phyloP scores from a whole-genome alignment of 2,888 invertebrate species.

The Philonicus albiceps region DNA sequence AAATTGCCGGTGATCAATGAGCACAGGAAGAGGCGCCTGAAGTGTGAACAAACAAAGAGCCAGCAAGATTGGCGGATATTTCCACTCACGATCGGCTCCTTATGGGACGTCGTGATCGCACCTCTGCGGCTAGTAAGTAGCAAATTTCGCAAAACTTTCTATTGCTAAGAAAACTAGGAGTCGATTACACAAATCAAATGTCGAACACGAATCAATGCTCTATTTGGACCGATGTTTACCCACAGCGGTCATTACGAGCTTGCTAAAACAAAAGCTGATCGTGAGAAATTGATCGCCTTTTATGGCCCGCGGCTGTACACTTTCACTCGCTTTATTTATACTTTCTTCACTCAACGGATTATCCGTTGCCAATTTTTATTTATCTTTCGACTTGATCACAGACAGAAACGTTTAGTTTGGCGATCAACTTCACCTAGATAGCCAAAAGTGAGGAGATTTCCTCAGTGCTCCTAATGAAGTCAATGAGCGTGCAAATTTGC shows the following conservation, averaged over 20 bases:
- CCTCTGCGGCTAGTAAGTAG: neutral
- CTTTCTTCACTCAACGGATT: neutral
- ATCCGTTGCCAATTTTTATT: neutral
- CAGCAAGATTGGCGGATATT: neutral
- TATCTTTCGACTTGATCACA: neutral
- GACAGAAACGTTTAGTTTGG: neutral
- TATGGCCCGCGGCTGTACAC: neutral
- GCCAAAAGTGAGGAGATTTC: neutral
- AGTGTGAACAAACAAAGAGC: slow-evolving; percentile 4
- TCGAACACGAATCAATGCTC: neutral
- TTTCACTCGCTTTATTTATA: neutral
- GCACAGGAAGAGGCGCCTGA: neutral
- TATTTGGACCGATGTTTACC: neutral
- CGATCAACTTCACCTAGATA: neutral
- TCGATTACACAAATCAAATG: neutral
- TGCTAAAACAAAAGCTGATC: neutral
- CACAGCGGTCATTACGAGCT: neutral
- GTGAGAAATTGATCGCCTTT: neutral
- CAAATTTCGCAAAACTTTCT: slow-evolving; percentile 4
- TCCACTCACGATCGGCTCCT: neutral
- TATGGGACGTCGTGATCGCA: neutral
- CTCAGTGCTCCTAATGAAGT: neutral
- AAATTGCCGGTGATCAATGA: slow-evolving; percentile 19
- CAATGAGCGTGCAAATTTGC: slow-evolving; percentile 10
- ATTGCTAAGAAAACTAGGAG: neutral